These are phyloP conservation scores for Archivesica marissinica DNA, from an alignment of 1,140 invertebrate genomes.

Conservation along the genomic window DNA sequence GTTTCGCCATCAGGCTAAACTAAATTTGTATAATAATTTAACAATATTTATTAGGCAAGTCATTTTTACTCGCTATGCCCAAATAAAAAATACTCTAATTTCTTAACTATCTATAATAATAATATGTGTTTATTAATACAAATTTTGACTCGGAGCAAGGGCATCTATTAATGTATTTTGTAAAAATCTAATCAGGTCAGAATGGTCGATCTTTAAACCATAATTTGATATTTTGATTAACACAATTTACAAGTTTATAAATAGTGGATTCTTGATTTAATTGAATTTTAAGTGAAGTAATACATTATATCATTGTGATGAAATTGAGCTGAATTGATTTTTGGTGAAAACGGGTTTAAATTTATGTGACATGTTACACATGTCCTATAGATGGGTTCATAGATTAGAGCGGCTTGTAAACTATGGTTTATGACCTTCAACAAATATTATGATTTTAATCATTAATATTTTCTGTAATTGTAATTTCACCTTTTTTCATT, in stretches of 20 bases:
- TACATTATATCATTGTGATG: not conserved
- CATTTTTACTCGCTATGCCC: too few species aligned
- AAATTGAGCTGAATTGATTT: not conserved
- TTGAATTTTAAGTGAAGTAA: conserved; percentile 7
- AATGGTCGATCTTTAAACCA: not conserved
- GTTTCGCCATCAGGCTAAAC: too few species aligned
- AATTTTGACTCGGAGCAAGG: not conserved
- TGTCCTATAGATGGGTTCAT: too few species aligned
- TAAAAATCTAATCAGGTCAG: conserved; percentile 18
- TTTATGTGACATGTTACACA: conserved; percentile 27
- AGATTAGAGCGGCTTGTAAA: too few species aligned
- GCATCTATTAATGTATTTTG: not conserved
- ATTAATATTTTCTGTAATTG: not conserved
- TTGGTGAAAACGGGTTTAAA: not conserved
- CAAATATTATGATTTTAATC: conserved; percentile 1
- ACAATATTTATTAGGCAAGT: too few species aligned
- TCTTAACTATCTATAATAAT: too few species aligned
- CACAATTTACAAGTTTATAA: not conserved
- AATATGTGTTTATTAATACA: too few species aligned
- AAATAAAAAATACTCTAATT: too few species aligned
- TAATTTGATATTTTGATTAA: not conserved
- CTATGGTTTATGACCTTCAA: not conserved
- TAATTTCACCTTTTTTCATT: not conserved
- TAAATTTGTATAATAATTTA: too few species aligned
- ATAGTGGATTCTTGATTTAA: not conserved